phyloP scores from a whole-genome alignment of 2,113 vertebrate genomes.

The Diadophis punctatus region DNA sequence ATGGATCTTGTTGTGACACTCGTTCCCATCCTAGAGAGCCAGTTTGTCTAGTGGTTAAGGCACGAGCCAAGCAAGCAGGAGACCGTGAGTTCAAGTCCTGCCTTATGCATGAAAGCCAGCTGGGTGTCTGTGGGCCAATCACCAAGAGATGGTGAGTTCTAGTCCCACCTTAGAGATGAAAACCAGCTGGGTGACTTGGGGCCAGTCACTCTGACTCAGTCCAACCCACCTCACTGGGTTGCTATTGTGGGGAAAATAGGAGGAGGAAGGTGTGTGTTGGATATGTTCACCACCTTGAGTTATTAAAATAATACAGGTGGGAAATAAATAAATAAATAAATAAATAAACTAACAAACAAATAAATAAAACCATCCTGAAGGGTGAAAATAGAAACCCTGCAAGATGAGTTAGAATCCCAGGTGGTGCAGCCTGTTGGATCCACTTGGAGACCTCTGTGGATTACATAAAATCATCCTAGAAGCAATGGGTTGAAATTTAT shows the following conservation, averaged over 20 bases:
- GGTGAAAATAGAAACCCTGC: neutral
- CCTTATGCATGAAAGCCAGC: neutral
- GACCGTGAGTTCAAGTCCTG: neutral
- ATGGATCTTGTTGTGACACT: neutral
- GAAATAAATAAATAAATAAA: neutral
- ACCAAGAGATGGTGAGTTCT: no score
- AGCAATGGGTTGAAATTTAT: neutral
- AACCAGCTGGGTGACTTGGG: neutral
- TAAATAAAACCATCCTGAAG: neutral
- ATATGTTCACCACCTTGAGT: neutral
- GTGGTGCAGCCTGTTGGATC: no score
- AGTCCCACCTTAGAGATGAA: neutral
- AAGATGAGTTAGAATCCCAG: neutral
- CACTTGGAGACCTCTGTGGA: neutral
- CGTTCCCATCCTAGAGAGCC: neutral
- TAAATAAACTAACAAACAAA: neutral
- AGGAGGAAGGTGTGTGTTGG: neutral
- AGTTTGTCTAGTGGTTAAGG: neutral
- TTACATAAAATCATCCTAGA: neutral
- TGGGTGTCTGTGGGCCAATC: no score
- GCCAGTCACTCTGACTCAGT: neutral
- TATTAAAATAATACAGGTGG: neutral
- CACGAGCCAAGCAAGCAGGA: neutral
- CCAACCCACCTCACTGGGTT: neutral
- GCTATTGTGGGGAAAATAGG: neutral